Base-by-base conservation (phyloP, 2,113 vertebrate genomes). In the Heterotilapia buettikoferi region DNA sequence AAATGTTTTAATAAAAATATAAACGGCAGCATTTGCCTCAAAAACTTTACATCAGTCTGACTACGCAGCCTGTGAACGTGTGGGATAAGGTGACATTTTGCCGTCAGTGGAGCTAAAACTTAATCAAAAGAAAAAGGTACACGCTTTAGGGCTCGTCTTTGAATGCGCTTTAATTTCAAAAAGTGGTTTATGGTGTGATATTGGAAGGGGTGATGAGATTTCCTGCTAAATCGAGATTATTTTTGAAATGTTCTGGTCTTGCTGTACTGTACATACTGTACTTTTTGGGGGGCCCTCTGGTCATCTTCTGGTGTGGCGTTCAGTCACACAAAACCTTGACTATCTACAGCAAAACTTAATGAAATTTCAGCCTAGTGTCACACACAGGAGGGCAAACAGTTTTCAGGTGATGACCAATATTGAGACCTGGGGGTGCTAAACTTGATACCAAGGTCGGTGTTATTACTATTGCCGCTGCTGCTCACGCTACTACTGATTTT, bases 401-500 rank as follows among this genome's bases (percentile, higher is more conserved):
- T 79, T 33, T 14, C 12, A 79, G 76, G n/a, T 43, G 84, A 43
- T 78, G 71, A 50, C 40, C 68, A 78, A 2, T 47, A 18, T 3
- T 13, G 12, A 3, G 33, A 36, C 29, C 24, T 38, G 5, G 24
- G 47, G 76, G 26, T 6, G 36, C 24, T 29, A 29, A 47, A 29
- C 40, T 33, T 18, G 40, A 47, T 0, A 19, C 56, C 4, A 9
- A 45, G 47, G 85, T 71, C 24, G 3, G 86, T 11, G 59, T 63
- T 76, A 26, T 76, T 85, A 40, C 79, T 79, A 31, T 80, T 40
- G 36, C 56, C 5, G 5, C 56, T 31, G 78, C 71, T 40, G 80
- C 88, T 84, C 4, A 6, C 61, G 6, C 88, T 57, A 86, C 88
- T 24, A 53, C 90, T 50, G 81, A 33, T 89, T 89, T 92, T 90